These are phyloP conservation scores for Protonemura montana DNA, from an alignment of 2,888 invertebrate species.

Conservation along the genomic window DNA sequence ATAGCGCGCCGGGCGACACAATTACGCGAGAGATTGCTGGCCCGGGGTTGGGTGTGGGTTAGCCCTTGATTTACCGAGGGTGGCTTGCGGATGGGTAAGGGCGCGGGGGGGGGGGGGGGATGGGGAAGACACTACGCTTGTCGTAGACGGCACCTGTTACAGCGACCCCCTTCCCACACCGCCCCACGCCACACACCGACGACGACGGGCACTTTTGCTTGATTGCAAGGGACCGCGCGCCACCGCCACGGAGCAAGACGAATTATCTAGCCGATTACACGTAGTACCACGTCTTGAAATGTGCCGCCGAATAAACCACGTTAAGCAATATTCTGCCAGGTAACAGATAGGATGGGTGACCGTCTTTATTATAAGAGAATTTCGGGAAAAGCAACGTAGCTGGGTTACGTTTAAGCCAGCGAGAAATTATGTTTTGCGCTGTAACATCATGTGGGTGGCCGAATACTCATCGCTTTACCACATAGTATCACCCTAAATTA, in stretches of 20 bases:
- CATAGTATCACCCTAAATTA: too few species aligned
- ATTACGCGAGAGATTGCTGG: background rate
- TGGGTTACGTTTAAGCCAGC: too few species aligned
- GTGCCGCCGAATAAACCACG: background rate
- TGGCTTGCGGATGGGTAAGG: background rate
- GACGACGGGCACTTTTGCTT: background rate
- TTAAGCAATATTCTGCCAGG: background rate
- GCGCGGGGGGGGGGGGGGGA: background rate
- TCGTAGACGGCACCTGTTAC: conserved; percentile 34
- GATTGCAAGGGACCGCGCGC: background rate
- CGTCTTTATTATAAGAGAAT: background rate
- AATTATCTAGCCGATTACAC: background rate
- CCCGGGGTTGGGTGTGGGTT: background rate
- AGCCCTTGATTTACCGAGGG: conserved; percentile 9
- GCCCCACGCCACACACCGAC: background rate
- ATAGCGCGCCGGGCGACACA: background rate
- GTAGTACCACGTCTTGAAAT: background rate
- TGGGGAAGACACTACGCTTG: too few species aligned
- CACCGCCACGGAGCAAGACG: too few species aligned
- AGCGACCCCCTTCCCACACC: background rate
- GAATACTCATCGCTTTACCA: too few species aligned
- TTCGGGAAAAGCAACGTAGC: too few species aligned
- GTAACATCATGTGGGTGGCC: too few species aligned
- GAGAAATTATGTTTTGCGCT: too few species aligned
- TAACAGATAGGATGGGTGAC: background rate